phyloP scores from a whole-genome alignment of 2,888 invertebrate genomes.

The Euphydryas editha region DNA sequence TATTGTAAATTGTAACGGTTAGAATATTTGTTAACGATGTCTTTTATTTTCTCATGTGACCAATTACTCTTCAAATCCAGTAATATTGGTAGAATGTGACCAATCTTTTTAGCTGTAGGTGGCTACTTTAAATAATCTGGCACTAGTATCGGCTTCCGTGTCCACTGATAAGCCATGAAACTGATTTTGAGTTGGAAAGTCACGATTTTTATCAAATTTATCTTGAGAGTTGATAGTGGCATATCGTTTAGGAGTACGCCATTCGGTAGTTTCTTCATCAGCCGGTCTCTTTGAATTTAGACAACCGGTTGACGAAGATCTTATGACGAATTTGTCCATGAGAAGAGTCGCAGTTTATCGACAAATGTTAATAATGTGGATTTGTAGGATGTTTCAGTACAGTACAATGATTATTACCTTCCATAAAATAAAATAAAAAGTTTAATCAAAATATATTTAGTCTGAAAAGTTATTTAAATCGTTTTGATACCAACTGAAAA shows the following conservation, averaged over 20 bases:
- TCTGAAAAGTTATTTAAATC: too few species aligned
- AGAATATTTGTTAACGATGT: not conserved
- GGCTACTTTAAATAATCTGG: not conserved
- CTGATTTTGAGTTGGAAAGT: not conserved
- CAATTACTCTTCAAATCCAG: not conserved
- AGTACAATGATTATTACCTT: too few species aligned
- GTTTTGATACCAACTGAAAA: too few species aligned
- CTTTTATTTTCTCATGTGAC: not conserved
- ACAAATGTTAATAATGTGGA: not conserved
- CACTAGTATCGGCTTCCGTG: not conserved
- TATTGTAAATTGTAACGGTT: not conserved
- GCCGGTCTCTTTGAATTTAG: not conserved
- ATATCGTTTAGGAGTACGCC: not conserved
- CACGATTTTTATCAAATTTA: not conserved
- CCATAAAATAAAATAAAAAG: too few species aligned
- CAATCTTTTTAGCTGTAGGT: not conserved
- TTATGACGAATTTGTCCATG: not conserved
- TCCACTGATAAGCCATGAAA: not conserved
- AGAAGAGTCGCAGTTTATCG: not conserved
- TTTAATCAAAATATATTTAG: too few species aligned
- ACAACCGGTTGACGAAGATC: not conserved
- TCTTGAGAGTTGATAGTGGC: not conserved
- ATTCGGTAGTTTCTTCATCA: not conserved
- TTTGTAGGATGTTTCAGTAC: too few species aligned
- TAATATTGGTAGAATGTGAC: not conserved